Percentiles rank a stretch among this genome's conserved stretches.
These are phyloP conservation scores for Bujurquina vittata DNA, from an alignment of 2,113 vertebrate species.

Conservation along the genomic window DNA sequence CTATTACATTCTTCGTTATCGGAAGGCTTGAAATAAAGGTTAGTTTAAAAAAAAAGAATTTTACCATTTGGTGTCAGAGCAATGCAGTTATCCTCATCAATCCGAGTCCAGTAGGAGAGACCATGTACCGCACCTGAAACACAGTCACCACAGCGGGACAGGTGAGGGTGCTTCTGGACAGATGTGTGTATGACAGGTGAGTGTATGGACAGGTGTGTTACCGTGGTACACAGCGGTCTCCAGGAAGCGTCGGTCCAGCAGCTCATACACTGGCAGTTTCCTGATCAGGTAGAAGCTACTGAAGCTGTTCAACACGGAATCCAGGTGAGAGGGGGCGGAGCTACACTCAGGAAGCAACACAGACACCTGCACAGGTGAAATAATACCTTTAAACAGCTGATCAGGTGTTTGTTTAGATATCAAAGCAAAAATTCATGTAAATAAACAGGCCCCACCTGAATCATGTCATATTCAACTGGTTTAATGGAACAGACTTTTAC, in stretches of 20 bases:
- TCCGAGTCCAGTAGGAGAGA: conserved; percentile 84
- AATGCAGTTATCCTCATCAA: conserved; percentile 89
- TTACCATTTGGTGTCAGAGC: conserved; percentile 89
- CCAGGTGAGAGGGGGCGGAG: conserved; percentile 80
- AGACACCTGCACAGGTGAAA: conserved; percentile 82
- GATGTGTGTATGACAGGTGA: neutral
- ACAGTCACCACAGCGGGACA: neutral
- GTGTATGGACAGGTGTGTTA: conserved; percentile 40
- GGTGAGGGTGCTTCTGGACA: neutral
- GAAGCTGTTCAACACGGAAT: conserved; percentile 70
- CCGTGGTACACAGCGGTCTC: conserved; percentile 84
- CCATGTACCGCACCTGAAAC: conserved; percentile 85
- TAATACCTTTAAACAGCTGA: neutral
- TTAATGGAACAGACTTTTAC: too few species aligned
- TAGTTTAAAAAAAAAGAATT: neutral
- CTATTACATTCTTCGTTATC: neutral
- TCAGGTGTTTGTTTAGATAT: too few species aligned
- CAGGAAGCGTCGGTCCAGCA: conserved; percentile 83
- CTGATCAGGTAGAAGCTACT: conserved; percentile 87
- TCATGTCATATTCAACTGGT: too few species aligned
- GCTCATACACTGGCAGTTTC: conserved; percentile 80
- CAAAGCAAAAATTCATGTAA: too few species aligned
- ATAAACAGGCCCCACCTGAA: too few species aligned
- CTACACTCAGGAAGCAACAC: conserved; percentile 90
- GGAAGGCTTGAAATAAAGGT: neutral